A percentile compares a stretch with the other conserved stretches of the same genome.
phyloP scores from a whole-genome alignment of 2,888 invertebrate species.

The Diloba caeruleocephala region DNA sequence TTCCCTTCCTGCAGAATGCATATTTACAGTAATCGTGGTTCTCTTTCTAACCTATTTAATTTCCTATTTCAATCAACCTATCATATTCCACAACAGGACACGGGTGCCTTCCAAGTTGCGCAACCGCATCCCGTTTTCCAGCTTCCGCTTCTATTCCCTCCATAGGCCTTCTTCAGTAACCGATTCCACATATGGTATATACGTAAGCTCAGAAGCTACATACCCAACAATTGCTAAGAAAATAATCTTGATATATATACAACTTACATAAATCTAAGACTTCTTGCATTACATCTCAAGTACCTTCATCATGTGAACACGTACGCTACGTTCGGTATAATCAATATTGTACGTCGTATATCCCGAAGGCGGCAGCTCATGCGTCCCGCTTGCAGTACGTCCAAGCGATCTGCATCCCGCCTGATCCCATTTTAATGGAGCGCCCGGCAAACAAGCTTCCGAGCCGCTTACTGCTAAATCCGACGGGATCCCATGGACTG shows the following conservation, averaged over 20 bases:
- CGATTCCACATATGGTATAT: too few species aligned
- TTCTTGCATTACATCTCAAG: constrained; percentile 31
- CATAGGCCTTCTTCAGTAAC: too few species aligned
- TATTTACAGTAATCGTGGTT: too few species aligned
- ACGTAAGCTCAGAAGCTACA: too few species aligned
- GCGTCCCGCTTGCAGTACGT: constrained; percentile 69
- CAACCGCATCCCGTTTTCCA: too few species aligned
- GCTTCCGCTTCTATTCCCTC: too few species aligned
- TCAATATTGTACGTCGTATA: constrained; percentile 55
- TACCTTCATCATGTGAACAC: constrained; percentile 33
- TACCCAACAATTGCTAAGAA: neutral
- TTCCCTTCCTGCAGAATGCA: too few species aligned
- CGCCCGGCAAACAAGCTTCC: constrained; percentile 87
- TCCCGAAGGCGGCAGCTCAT: constrained; percentile 58
- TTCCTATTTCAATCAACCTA: too few species aligned
- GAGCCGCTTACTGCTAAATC: constrained; percentile 87
- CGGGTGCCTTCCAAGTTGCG: too few species aligned
- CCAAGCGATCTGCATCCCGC: constrained; percentile 86
- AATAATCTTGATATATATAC: neutral
- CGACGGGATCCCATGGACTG: constrained; percentile 82
- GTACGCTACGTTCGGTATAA: constrained; percentile 37
- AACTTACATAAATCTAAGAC: constrained; percentile 24
- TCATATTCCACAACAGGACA: too few species aligned
- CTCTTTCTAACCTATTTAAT: too few species aligned
- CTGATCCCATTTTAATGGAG: constrained; percentile 89